phyloP scores from a whole-genome alignment of 2,888 invertebrate genomes.

The Pandemis heparana region DNA sequence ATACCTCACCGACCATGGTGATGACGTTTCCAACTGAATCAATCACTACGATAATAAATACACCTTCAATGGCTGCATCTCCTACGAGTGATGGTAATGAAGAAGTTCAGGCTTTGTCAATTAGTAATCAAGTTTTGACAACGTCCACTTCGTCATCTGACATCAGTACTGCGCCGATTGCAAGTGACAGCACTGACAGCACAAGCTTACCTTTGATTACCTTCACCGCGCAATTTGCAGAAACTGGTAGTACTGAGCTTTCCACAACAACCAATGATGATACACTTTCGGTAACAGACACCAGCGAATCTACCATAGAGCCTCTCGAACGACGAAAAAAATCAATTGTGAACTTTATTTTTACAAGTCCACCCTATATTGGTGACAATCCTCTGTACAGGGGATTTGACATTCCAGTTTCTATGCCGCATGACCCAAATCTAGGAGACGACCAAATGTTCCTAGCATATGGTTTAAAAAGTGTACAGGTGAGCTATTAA shows the following conservation, averaged over 20 bases:
- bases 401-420: constrained; percentile 64
- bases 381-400: constrained; percentile 73
- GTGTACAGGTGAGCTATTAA: constrained; percentile 67
- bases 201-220: not conserved
- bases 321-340: constrained; percentile 73
- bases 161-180: not conserved
- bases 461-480: constrained; percentile 75
- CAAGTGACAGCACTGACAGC: not conserved
- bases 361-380: constrained; percentile 71
- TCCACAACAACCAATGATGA: constrained; percentile 35
- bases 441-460: constrained; percentile 68
- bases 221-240: constrained; percentile 23
- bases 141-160: not conserved
- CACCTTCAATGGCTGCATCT: not conserved
- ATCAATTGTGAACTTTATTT: constrained; percentile 77
- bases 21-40: constrained; percentile 18
- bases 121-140: not conserved
- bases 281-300: constrained; percentile 49
- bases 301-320: constrained; percentile 62
- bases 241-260: constrained; percentile 42
- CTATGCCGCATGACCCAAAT: constrained; percentile 57
- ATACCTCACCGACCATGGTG: constrained; percentile 40
- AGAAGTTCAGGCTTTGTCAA: not conserved
- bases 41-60: not conserved
- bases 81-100: not conserved